These are phyloP conservation scores for Agonopterix arenella DNA, from an alignment of 2,888 invertebrate genomes.

Conservation along the genomic window DNA sequence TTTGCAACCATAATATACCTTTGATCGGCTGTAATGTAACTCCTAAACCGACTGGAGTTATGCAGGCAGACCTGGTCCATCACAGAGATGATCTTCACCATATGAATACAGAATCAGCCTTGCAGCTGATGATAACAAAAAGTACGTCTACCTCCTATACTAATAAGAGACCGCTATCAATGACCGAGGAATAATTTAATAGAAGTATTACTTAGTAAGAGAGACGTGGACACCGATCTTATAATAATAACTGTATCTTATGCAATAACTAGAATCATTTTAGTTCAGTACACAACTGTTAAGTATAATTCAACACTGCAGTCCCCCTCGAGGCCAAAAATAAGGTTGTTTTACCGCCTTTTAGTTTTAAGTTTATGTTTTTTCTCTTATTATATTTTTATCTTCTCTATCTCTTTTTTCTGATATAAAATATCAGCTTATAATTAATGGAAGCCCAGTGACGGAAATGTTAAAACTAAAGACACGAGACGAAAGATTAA, in stretches of 20 bases:
- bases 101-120: too few relatives aligned
- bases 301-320: conserved; percentile 14
- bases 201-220: too few relatives aligned
- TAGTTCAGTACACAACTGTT: conserved; percentile 9
- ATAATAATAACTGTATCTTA: not conserved
- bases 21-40: too few relatives aligned
- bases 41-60: too few relatives aligned
- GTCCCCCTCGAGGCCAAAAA: conserved; percentile 43
- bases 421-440: conserved; percentile 31
- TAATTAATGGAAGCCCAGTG: conserved; percentile 1
- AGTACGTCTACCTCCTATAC: too few relatives aligned
- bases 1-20: too few relatives aligned
- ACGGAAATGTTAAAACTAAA: not conserved
- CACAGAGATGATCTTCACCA: too few relatives aligned
- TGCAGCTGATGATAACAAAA: too few relatives aligned
- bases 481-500: not conserved
- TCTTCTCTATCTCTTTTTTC: conserved; percentile 15
- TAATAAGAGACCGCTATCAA: too few relatives aligned
- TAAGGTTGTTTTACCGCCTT: conserved; percentile 47
- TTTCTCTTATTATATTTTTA: conserved; percentile 11
- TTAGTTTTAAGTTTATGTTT: conserved; percentile 25
- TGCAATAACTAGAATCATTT: conserved; percentile 16
- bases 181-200: too few relatives aligned
- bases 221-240: conserved; percentile 1
- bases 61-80: too few relatives aligned